phyloP scores from a whole-genome alignment of 2,797 vertebrate species.

The Poeciliopsis presidionis region DNA sequence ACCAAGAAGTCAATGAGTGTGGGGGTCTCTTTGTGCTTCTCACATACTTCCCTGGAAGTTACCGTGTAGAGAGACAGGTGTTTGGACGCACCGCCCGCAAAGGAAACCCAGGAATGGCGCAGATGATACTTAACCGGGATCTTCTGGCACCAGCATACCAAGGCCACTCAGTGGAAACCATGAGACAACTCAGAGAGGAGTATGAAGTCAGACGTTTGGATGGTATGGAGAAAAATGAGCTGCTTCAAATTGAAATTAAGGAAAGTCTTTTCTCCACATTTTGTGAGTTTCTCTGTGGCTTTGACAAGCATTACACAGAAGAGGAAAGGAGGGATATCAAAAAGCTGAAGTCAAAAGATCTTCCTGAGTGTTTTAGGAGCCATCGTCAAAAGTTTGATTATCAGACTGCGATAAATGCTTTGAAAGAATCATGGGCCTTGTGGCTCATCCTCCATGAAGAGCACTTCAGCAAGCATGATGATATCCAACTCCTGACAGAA shows the following conservation, averaged over 20 bases:
- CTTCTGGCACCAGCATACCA: conserved; percentile 9
- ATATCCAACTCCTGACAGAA: background rate
- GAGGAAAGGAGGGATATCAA: conserved; percentile 15
- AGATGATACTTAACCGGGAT: conserved; percentile 17
- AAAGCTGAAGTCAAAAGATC: background rate
- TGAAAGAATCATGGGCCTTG: conserved; percentile 27
- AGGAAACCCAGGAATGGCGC: conserved; percentile 27
- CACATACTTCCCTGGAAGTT: conserved; percentile 49
- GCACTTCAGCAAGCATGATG: background rate
- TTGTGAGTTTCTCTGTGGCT: background rate
- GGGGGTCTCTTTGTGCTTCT: conserved; percentile 43
- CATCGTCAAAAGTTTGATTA: conserved; percentile 6
- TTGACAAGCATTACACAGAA: conserved; percentile 8
- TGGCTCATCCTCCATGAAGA: conserved; percentile 30
- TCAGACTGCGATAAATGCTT: conserved; percentile 6
- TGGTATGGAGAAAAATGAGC: conserved; percentile 19
- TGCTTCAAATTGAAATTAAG: conserved; percentile 16
- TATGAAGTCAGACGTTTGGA: conserved; percentile 6
- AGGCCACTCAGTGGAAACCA: conserved; percentile 22
- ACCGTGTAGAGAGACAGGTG: conserved; percentile 57
- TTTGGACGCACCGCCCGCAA: conserved; percentile 36
- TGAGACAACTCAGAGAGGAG: conserved; percentile 23
- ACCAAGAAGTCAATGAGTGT: conserved; percentile 8
- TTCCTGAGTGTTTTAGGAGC: conserved; percentile 12
- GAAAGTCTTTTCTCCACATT: conserved; percentile 13